Evolutionary conservation across 2,113 vertebrate species (phyloP), one percentile per base, ranked within the genome.

Genomic region (Phodopus roborovskii): DNA sequence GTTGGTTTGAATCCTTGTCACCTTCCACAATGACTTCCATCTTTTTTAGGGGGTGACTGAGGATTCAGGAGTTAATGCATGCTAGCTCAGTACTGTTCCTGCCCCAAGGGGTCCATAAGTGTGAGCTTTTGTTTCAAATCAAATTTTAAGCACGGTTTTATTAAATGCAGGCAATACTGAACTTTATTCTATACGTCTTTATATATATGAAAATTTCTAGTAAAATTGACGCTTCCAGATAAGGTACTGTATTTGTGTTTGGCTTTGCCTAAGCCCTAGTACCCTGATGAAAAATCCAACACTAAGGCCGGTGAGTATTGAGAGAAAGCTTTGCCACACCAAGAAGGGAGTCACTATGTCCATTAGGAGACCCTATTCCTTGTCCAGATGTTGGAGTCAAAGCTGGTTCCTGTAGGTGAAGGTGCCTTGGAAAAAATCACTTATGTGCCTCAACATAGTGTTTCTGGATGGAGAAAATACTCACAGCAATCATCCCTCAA

Each of bases 91-190:
- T 71, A 24, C 4, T n/a, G 48, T 74, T 73, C 39, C 20, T 87
- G 11, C 11, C 1, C 7, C 19, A 22, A 86, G 50, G 22, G 26
- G 9, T 45, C 84, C 24, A 7, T 36, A 30, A 58, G 86, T 16
- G 12, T 53, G 42, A 91, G 10, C 48, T 87, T 11, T 74, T 85
- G 33, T 70, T 84, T 64, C 70, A 68, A 97, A 92, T 24, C 64
- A 66, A 91, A 81, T 20, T 30, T 2, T 33, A 88, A 45, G 4
- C 16, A 77, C 45, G 10, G 4, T 1, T 58, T 90, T 42, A 24
- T 84, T 88, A 90, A 64, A 81, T 81, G 71, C 45, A 68, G 42
- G 24, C 8, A 36, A 10, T 28, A 1, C 28, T 85, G 0, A 13
- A 42, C 74, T 90, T 78, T 74, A 79, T 39, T 91, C 12, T 75